phyloP scores from a whole-genome alignment of 2,888 invertebrate genomes.

The Amiota communis region DNA sequence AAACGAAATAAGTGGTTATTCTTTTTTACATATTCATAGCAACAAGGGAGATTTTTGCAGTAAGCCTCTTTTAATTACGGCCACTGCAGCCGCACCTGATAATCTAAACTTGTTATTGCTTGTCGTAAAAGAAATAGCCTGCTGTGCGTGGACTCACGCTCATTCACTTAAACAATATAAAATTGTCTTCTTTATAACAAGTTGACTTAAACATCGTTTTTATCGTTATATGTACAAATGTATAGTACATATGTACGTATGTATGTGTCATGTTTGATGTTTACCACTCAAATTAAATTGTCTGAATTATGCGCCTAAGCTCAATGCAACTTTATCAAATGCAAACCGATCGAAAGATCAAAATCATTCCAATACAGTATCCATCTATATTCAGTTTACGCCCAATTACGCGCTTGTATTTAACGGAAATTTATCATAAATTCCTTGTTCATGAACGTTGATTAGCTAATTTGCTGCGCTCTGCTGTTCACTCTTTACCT shows the following conservation, averaged over 20 bases:
- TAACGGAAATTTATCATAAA: constrained; percentile 67
- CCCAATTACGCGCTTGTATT: constrained; percentile 41
- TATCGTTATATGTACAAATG: background rate
- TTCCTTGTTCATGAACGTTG: constrained; percentile 67
- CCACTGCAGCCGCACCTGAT: background rate
- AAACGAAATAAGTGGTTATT: no score
- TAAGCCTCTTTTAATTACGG: no score
- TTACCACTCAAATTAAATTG: constrained; percentile 47
- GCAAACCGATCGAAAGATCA: background rate
- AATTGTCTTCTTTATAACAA: constrained; percentile 62
- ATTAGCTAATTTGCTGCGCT: constrained; percentile 66
- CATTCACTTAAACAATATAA: constrained; percentile 46
- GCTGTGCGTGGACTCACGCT: constrained; percentile 36
- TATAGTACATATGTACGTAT: no score
- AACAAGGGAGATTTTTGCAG: no score
- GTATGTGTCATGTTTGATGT: constrained; percentile 28
- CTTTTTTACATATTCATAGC: no score
- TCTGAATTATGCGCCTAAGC: constrained; percentile 46
- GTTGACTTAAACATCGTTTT: constrained; percentile 6
- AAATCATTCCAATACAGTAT: background rate
- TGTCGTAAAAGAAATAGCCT: background rate
- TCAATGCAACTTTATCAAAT: constrained; percentile 25
- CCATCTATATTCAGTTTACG: constrained; percentile 20
- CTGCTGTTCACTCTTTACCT: constrained; percentile 51
- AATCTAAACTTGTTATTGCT: background rate